Evolutionary conservation across 2,797 vertebrate genomes (phyloP).

Genomic region (Myotis pilosus): DNA sequence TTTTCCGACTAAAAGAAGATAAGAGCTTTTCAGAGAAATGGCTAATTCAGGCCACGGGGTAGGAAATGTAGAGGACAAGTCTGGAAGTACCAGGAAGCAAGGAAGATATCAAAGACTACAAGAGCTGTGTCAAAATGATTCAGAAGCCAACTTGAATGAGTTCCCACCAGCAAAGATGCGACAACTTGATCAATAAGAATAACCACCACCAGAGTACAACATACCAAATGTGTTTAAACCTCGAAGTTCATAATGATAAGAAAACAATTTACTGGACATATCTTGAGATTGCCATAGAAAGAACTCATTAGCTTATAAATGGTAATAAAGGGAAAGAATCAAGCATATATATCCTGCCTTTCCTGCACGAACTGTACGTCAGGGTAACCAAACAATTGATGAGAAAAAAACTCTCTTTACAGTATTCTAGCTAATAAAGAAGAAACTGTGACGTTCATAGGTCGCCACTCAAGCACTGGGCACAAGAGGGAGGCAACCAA

Average conservation of each 20-base stretch:
- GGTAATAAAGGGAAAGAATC: background rate
- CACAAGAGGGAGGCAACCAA: too few species aligned
- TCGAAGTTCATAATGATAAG: background rate
- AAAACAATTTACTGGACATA: background rate
- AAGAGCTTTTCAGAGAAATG: conserved; percentile 35
- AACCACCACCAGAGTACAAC: conserved; percentile 8
- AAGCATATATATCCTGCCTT: background rate
- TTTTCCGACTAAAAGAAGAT: conserved; percentile 34
- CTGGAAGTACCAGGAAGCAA: conserved; percentile 12
- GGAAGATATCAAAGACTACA: background rate
- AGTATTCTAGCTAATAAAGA: conserved; percentile 10
- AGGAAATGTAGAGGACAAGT: background rate
- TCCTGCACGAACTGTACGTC: background rate
- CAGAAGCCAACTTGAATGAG: conserved; percentile 41
- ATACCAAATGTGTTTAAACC: conserved; percentile 31
- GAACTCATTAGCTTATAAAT: conserved; percentile 8
- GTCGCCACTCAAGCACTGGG: too few species aligned
- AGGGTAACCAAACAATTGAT: conserved; percentile 29
- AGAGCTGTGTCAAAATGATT: conserved; percentile 46
- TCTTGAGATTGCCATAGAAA: conserved; percentile 18
- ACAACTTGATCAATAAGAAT: background rate
- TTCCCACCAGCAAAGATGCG: background rate
- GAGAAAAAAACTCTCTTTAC: background rate
- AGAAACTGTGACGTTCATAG: background rate
- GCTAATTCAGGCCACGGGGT: background rate